Percentiles rank a stretch among this genome's conserved stretches.
Conservation (phyloP, 2,888 invertebrate genomes). For the Ethmia dodecea region DNA sequence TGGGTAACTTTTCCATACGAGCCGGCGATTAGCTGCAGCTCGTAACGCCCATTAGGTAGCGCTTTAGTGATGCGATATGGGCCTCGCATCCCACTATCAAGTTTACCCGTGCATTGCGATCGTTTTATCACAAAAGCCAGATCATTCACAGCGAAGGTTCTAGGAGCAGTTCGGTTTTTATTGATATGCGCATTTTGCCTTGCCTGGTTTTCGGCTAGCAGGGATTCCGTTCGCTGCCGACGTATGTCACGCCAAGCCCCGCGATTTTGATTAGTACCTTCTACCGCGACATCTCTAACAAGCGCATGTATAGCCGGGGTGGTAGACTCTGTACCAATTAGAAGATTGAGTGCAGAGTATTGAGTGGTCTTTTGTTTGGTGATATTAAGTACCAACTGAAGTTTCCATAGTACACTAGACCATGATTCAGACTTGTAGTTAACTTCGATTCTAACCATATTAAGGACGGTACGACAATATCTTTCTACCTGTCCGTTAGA, state of each 20-base stretch:
- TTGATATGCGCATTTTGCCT: constrained; percentile 12
- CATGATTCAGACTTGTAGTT: neutral
- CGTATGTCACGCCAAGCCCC: constrained; percentile 11
- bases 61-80: neutral
- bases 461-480: neutral
- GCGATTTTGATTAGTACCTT: constrained; percentile 4
- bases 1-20: too few species aligned
- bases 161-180: constrained; percentile 2
- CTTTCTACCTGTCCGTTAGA: neutral
- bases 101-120: constrained; percentile 9
- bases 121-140: constrained; percentile 18
- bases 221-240: neutral
- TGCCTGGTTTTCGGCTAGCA: constrained; percentile 1
- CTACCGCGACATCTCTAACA: neutral
- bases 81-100: constrained; percentile 9
- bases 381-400: neutral
- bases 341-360: neutral
- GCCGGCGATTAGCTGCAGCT: constrained; percentile 14
- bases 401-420: neutral
- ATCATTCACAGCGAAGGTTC: constrained; percentile 6
- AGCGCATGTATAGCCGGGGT: too few species aligned
- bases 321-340: neutral
- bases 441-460: constrained; percentile 1
- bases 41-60: constrained; percentile 10
- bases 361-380: neutral